phyloP scores from a whole-genome alignment of 2,113 vertebrate genomes.

The Pterocles orientalis region DNA sequence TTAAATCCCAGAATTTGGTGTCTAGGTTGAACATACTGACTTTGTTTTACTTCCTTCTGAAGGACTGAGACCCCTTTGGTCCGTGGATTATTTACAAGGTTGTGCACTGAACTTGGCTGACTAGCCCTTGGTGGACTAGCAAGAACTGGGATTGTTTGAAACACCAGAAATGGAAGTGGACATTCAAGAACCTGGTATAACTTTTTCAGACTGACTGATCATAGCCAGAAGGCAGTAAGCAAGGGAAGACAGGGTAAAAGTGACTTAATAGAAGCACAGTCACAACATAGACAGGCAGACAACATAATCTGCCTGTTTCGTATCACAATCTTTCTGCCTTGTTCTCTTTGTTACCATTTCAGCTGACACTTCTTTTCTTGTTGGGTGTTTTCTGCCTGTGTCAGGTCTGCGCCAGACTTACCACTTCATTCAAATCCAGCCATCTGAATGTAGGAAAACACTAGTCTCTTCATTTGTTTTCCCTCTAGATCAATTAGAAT shows the following conservation, averaged over 20 bases:
- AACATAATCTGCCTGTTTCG: neutral
- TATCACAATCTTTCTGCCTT: neutral
- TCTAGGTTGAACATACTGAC: neutral
- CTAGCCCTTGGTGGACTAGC: neutral
- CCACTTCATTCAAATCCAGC: neutral
- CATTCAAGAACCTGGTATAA: neutral
- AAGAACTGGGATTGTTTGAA: neutral
- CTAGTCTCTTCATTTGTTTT: neutral
- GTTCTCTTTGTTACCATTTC: neutral
- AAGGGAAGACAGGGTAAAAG: neutral
- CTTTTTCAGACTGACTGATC: neutral
- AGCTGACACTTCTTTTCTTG: neutral
- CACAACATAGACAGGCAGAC: neutral
- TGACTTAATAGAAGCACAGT: neutral
- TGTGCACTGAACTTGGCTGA: neutral
- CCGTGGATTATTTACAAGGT: neutral
- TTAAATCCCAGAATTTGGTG: neutral
- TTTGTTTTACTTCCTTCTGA: neutral
- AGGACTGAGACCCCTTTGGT: neutral
- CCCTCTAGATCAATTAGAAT: neutral
- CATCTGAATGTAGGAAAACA: neutral
- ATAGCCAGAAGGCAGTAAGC: neutral
- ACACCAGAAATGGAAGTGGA: neutral
- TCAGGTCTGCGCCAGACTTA: neutral
- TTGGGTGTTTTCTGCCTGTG: neutral